Percentiles rank a stretch among this genome's conserved stretches.
Evolutionary conservation across 2,888 invertebrate genomes (phyloP).

Genomic region (Lepidocyrtoides sp.): DNA sequence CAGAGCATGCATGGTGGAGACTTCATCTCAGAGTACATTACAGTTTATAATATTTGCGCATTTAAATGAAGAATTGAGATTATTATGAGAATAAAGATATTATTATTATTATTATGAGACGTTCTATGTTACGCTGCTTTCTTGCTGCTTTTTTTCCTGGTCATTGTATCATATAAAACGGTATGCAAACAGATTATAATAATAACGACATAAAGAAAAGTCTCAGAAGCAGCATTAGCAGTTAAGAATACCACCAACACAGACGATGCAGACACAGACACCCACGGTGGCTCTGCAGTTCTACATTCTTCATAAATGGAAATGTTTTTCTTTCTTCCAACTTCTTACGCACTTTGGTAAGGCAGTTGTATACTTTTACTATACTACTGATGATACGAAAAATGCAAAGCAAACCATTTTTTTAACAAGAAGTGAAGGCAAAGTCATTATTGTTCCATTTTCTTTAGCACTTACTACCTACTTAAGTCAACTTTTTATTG

Average conservation of each 20-base stretch:
- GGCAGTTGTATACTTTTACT: not conserved
- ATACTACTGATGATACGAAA: not conserved
- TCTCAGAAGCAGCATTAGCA: not conserved
- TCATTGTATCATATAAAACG: slow-evolving; percentile 27
- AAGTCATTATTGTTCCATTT: slow-evolving; percentile 75
- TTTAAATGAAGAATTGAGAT: no score
- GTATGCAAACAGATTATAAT: slow-evolving; percentile 72
- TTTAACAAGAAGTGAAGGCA: slow-evolving; percentile 36
- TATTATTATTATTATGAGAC: not conserved
- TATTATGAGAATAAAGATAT: not conserved
- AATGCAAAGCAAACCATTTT: slow-evolving; percentile 3
- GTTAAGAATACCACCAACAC: not conserved
- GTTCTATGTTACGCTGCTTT: no score
- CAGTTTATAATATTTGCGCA: no score
- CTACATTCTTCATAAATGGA: not conserved
- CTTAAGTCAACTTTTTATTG: slow-evolving; percentile 33
- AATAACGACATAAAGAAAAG: slow-evolving; percentile 37
- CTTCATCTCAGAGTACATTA: no score
- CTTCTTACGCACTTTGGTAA: not conserved
- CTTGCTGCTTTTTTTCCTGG: not conserved
- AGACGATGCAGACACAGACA: not conserved
- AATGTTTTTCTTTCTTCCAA: not conserved
- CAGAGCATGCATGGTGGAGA: no score
- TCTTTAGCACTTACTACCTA: slow-evolving; percentile 56
- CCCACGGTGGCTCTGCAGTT: not conserved